Base-by-base conservation (phyloP, 64 coral and sea anemone species). In the Stichodactyla helianthus region DNA sequence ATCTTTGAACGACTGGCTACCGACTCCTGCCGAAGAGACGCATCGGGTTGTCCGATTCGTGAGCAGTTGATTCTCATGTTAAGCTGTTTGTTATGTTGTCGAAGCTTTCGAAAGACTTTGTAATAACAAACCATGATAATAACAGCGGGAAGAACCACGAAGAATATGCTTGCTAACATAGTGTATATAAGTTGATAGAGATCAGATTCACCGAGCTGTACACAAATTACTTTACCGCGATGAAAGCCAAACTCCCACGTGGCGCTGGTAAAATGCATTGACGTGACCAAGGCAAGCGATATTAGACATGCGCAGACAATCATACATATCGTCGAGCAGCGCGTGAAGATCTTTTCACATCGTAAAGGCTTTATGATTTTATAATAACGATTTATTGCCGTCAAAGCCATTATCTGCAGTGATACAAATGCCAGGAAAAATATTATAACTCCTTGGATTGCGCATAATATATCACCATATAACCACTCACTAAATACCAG, bases 371-470 rank as follows among this genome's bases (percentile, higher is more conserved):
- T 87, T 35, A 90, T 79, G 0, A 97, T 90, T 52, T 89, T 89
- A 64, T 86, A 84, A 71, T 97, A 93, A 25, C 94, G 88, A 60
- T 97, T 97, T 13, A 97, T 11, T 5, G 94, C 94, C 8, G 94
- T 97, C 19, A 97, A 56, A 19, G 91, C 94, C 94, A 97, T 97
- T 5, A 93, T 76, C 67, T 93, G 85, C 15, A 97, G 91, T 12
- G 94, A 97, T 14, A 97, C n/a, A 60, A 97, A 97, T 12, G 94
- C 88, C 5, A 97, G 14, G 12, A 93, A 90, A 51, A 87, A 88
- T 1, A 88, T 82, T 0, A 87, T 86, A 82, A 93, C 93, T 62
- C 94, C 88, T 53, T 97, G 94, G 15, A 93, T 31, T 51, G 83
- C 81, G 50, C 94, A 97, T 57, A 71, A 50, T 10, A 67, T 53